Conservation (phyloP, 2,797 vertebrate genomes). For the Girardinus metallicus region DNA sequence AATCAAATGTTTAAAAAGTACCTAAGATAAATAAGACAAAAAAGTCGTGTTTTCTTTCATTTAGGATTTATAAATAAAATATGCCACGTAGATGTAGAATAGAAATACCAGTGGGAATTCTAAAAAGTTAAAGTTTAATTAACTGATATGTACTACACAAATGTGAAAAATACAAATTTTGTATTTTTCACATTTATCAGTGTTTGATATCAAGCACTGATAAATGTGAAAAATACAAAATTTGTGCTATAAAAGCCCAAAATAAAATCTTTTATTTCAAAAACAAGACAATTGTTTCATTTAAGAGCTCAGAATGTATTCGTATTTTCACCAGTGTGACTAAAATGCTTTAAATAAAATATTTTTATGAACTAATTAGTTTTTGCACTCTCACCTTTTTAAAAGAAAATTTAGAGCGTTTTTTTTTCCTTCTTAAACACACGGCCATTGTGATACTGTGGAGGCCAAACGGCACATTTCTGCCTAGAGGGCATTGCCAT, state of each 20-base stretch:
- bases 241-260: not conserved
- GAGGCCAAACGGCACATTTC: slow-evolving; percentile 25
- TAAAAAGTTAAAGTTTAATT: not conserved
- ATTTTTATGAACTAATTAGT: not conserved
- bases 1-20: not conserved
- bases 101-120: not conserved
- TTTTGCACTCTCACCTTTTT: not conserved
- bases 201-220: not conserved
- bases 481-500: slow-evolving; percentile 49
- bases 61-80: not conserved
- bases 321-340: slow-evolving; percentile 4
- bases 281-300: not conserved
- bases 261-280: not conserved
- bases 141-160: too few relatives aligned
- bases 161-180: too few relatives aligned
- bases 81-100: not conserved
- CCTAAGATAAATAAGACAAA: not conserved
- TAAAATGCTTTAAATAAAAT: not conserved
- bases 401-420: not conserved
- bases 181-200: too few relatives aligned
- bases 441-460: not conserved
- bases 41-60: not conserved
- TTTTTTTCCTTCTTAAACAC: not conserved
- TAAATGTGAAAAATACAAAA: not conserved
- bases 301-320: not conserved